Conservation (phyloP, 2,888 invertebrate species). For the Eutolmus rufibarbis region DNA sequence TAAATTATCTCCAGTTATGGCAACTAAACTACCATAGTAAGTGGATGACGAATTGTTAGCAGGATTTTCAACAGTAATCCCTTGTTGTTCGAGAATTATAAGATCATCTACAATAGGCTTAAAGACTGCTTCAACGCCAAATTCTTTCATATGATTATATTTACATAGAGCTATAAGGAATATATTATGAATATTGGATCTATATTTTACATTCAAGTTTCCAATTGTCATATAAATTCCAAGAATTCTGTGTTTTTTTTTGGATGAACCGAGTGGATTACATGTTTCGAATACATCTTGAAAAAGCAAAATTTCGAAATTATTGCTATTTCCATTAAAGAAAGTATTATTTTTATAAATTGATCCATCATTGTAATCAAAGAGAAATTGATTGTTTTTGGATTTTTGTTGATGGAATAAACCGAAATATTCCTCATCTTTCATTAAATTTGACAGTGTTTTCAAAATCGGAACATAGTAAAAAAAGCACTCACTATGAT, state of each 20-base stretch:
- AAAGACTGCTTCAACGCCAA: neutral
- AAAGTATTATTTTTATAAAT: slow-evolving; percentile 4
- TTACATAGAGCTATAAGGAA: neutral
- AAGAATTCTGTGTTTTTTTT: neutral
- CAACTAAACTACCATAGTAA: neutral
- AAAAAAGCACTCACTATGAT: neutral
- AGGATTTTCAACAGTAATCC: neutral
- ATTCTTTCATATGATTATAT: neutral
- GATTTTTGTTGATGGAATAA: neutral
- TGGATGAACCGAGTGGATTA: neutral
- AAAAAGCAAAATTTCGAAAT: neutral
- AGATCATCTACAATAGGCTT: neutral
- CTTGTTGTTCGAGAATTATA: neutral
- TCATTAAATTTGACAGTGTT: neutral
- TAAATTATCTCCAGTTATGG: neutral
- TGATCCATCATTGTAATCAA: neutral
- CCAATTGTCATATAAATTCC: neutral
- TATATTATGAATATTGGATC: neutral
- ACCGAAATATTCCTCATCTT: neutral
- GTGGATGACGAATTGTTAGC: neutral
- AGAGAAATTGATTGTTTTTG: neutral
- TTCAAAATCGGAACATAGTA: slow-evolving; percentile 10
- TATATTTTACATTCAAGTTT: neutral
- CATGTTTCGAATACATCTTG: slow-evolving; percentile 9
- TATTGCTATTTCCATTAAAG: no score